Base-by-base conservation (phyloP, 1,140 invertebrate genomes). In the Atta texana region DNA sequence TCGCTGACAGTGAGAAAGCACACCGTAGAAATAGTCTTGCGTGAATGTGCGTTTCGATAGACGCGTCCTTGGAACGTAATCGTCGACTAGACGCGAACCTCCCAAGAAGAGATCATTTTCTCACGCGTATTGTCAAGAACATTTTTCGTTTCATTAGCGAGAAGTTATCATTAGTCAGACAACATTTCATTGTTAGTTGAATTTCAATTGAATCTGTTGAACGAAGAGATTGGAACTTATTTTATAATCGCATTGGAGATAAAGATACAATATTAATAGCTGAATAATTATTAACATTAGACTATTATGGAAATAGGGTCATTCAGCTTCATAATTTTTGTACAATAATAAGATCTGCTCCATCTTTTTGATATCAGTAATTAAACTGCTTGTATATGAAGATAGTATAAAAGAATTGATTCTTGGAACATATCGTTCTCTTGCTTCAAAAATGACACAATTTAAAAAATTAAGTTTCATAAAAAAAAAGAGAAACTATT, bases 11-110 rank as follows among this genome's bases (percentile, higher is more conserved):
- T 34, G 53, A 53, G 28, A 63, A 76, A 88, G 61, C 49, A 55
- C 21, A 57, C 49, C 12, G 55, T 12, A 6, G 49, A 78, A 61
- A 24, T 78, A 69, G n/a, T n/a, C 63, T 21, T 51, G 61, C 18
- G 85, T 81, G 77, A 86, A 59, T 78, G 74, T 89, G 68, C 74
- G 84, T 75, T 75, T 81, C 51, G 63, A 59, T 64, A 34, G 59
- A 87, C 75, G 34, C 69, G 75, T 78, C 88, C 86, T 90, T 89
- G 89, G 51, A 39, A 21, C 66, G 14, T 14, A 49, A 34, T 21
- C 64, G 21, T 75, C 28, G 72, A 39, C 75, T 77, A 75, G 63
- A 64, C 24, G 3, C 18, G 2, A 53, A 18, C 7, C 34, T 28
- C 3, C 5, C 21, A 4, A 49, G 16, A 34, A 72, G 21, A 28